Conservation (phyloP, 2,797 vertebrate species). For the Taeniopygia guttata region DNA sequence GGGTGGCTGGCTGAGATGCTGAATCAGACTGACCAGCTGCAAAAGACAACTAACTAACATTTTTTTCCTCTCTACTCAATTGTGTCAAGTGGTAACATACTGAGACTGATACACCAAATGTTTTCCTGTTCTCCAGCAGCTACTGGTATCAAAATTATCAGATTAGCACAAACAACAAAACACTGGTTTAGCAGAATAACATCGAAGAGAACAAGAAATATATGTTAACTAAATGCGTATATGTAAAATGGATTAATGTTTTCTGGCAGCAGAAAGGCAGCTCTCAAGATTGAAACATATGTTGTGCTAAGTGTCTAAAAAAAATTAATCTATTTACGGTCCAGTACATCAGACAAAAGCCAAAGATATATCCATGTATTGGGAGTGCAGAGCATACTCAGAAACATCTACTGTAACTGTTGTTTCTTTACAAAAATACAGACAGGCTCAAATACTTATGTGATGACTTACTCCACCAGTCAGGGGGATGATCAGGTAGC, state of each 20-base stretch:
- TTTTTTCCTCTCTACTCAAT: background rate
- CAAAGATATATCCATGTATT: background rate
- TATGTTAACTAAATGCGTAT: background rate
- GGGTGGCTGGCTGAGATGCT: background rate
- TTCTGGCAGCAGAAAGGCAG: slow-evolving; percentile 34
- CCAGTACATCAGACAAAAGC: background rate
- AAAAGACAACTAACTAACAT: background rate
- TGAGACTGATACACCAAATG: background rate
- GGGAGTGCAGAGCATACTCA: background rate
- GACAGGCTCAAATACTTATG: background rate
- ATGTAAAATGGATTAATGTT: background rate
- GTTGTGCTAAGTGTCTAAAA: background rate
- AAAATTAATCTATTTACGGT: background rate
- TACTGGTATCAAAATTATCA: background rate
- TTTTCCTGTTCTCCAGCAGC: background rate
- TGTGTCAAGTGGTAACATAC: background rate
- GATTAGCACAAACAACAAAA: background rate
- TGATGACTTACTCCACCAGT: background rate
- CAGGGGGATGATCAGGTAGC: background rate
- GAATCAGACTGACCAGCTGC: background rate
- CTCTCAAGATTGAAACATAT: background rate
- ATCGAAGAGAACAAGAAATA: background rate
- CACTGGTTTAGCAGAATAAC: background rate
- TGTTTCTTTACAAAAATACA: background rate
- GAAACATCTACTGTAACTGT: background rate